Conservation (phyloP, 2,113 vertebrate species). For the Lota lota region DNA sequence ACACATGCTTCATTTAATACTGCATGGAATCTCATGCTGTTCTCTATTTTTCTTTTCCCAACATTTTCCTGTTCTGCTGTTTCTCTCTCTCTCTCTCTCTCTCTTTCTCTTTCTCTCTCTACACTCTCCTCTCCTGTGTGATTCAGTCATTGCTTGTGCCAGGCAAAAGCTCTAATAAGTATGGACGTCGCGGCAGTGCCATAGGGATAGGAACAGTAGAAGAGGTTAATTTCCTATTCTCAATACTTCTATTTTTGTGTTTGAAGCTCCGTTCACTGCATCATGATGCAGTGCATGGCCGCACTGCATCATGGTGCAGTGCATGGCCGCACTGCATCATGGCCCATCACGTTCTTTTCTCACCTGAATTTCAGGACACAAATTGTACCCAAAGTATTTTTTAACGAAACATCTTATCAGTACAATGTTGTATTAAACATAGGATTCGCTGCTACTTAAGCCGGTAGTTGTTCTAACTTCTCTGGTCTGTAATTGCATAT, state of each 20-base stretch:
- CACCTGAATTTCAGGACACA: conserved; percentile 10
- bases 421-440: background rate
- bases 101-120: conserved; percentile 23
- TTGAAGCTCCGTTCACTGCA: conserved; percentile 32
- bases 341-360: conserved; percentile 2
- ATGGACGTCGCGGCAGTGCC: conserved; percentile 97
- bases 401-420: background rate
- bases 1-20: conserved; percentile 52
- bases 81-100: conserved; percentile 26
- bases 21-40: conserved; percentile 69
- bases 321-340: no score
- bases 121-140: conserved; percentile 41
- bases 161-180: conserved; percentile 92
- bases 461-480: background rate
- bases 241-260: conserved; percentile 40
- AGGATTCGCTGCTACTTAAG: background rate
- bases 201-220: conserved; percentile 99
- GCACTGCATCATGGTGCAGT: no score
- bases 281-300: no score
- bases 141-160: conserved; percentile 96
- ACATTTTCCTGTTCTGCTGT: conserved; percentile 28
- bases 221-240: conserved; percentile 88
- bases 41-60: conserved; percentile 42
- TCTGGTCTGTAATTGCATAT: background rate
- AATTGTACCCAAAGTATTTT: background rate